A percentile compares a stretch with the other conserved stretches of the same genome.
These are phyloP conservation scores for Podilymbus podiceps DNA, from an alignment of 2,113 vertebrate genomes.

Conservation along the genomic window DNA sequence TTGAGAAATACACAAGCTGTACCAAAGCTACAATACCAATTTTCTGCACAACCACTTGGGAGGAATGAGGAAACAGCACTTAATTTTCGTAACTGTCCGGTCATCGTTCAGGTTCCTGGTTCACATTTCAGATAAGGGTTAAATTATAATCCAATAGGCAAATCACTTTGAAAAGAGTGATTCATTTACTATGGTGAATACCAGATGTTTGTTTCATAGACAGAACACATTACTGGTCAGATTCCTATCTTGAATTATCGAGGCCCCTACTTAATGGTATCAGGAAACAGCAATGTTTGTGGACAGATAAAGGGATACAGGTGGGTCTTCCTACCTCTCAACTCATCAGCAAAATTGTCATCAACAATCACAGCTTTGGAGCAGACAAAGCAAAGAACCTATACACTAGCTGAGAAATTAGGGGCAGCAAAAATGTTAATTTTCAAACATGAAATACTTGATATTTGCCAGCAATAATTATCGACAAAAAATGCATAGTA, in stretches of 20 bases:
- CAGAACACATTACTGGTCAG: background rate
- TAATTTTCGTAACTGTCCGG: background rate
- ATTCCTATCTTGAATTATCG: background rate
- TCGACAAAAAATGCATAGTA: background rate
- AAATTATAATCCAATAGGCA: background rate
- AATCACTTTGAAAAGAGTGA: background rate
- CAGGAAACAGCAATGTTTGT: background rate
- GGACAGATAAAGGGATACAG: background rate
- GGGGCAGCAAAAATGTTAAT: background rate
- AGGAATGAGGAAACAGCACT: constrained; percentile 43
- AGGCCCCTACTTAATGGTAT: background rate
- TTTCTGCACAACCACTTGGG: background rate
- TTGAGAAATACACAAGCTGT: background rate
- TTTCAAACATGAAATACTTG: background rate
- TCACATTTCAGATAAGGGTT: constrained; percentile 7
- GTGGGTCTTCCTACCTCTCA: background rate
- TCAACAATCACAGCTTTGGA: background rate
- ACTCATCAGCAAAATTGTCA: background rate
- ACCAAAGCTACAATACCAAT: background rate
- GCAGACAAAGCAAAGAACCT: background rate
- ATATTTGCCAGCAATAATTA: background rate
- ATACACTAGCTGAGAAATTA: background rate
- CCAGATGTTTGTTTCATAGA: background rate
- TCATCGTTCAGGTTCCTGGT: background rate
- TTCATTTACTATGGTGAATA: background rate